Evolutionary conservation across 2,797 vertebrate species (phyloP).

Genomic region (Nasua narica): DNA sequence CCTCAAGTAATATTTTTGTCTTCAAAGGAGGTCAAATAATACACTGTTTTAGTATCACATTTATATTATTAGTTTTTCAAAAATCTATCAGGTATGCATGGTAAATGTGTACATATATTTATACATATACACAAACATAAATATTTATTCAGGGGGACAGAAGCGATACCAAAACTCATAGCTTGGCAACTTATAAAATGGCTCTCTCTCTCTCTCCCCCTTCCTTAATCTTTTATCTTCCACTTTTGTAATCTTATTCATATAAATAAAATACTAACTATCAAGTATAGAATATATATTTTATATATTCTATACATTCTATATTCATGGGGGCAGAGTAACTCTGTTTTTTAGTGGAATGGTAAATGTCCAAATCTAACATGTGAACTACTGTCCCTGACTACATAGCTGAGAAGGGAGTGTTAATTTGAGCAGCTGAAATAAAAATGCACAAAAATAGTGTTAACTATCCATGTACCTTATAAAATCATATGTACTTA

Average conservation of each 20-base stretch:
- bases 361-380: not conserved
- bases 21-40: not conserved
- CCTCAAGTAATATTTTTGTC: not conserved
- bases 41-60: not conserved
- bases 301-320: not conserved
- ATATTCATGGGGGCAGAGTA: not conserved
- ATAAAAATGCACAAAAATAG: not conserved
- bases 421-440: not conserved
- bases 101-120: not conserved
- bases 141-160: not conserved
- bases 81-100: not conserved
- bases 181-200: not conserved
- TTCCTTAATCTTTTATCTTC: not conserved
- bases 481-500: not conserved
- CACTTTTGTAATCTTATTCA: not conserved
- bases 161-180: not conserved
- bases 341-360: not conserved
- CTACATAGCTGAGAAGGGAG: not conserved
- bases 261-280: not conserved
- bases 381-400: not conserved
- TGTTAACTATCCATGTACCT: not conserved
- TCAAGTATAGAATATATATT: not conserved
- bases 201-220: not conserved
- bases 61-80: not conserved
- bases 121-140: not conserved